Conservation (phyloP, 2,113 vertebrate species). For the Progne subis region DNA sequence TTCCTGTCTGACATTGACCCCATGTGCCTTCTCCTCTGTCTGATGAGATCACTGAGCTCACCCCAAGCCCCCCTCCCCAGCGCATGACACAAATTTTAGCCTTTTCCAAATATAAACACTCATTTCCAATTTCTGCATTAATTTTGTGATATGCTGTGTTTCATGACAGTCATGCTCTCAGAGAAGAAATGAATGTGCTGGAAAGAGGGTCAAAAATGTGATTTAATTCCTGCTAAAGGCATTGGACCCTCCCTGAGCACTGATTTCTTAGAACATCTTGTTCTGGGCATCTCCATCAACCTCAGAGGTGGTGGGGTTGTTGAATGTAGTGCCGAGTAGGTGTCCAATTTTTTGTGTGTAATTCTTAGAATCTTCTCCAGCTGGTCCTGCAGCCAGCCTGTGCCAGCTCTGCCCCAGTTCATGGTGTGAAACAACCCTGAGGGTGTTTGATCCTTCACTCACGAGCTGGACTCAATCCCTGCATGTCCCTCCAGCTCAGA, state of each 20-base stretch:
- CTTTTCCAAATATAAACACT: background rate
- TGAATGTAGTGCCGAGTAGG: accelerated
- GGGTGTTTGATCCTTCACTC: background rate
- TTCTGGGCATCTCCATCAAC: background rate
- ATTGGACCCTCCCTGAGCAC: background rate
- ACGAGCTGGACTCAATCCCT: background rate
- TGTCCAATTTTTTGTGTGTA: background rate
- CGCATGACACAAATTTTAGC: background rate
- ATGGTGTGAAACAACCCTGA: background rate
- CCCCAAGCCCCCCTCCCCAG: background rate
- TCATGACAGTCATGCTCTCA: background rate
- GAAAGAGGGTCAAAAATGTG: background rate
- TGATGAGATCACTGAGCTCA: background rate
- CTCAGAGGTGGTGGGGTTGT: background rate
- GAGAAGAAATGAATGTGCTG: background rate
- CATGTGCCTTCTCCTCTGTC: background rate
- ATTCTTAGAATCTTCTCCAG: background rate
- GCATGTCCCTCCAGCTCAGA: background rate
- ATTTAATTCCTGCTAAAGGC: background rate
- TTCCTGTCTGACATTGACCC: background rate
- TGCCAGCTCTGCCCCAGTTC: accelerated
- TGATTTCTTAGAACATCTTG: background rate
- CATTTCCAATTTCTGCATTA: background rate
- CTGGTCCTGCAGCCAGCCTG: background rate
- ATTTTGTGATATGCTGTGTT: background rate